These are phyloP conservation scores for Chaetogeoica ovagalla DNA, from an alignment of 2,888 invertebrate genomes.

Conservation along the genomic window DNA sequence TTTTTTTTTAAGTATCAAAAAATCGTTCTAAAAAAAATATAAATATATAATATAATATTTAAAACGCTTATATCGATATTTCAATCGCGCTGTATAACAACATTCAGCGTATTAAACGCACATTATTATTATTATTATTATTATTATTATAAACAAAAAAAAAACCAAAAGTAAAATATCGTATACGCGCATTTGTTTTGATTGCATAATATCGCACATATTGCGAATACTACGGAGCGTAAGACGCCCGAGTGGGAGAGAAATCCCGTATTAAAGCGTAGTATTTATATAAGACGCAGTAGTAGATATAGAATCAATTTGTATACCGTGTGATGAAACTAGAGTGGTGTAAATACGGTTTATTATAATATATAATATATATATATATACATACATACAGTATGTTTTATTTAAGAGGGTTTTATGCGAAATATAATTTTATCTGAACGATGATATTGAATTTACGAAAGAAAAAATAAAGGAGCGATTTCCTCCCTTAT, in stretches of 20 bases:
- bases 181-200: constrained; percentile 12
- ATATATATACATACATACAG: neutral
- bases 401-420: no score
- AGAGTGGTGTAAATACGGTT: neutral
- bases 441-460: no score
- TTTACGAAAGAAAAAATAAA: no score
- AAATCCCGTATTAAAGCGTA: neutral
- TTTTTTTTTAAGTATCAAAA: no score
- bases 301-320: constrained; percentile 27
- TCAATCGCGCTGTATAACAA: no score
- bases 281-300: neutral
- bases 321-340: constrained; percentile 6
- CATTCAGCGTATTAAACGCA: neutral
- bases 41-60: no score
- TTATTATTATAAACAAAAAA: no score
- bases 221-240: neutral
- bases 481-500: no score
- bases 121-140: neutral
- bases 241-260: constrained; percentile 14
- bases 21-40: no score
- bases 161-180: constrained; percentile 16
- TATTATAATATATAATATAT: no score
- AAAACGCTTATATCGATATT: no score
- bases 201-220: constrained; percentile 32
- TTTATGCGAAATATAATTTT: no score